A percentile compares a stretch with the other conserved stretches of the same genome.
These are phyloP conservation scores for Coreius guichenoti DNA, from an alignment of 2,797 vertebrate species.

Conservation along the genomic window DNA sequence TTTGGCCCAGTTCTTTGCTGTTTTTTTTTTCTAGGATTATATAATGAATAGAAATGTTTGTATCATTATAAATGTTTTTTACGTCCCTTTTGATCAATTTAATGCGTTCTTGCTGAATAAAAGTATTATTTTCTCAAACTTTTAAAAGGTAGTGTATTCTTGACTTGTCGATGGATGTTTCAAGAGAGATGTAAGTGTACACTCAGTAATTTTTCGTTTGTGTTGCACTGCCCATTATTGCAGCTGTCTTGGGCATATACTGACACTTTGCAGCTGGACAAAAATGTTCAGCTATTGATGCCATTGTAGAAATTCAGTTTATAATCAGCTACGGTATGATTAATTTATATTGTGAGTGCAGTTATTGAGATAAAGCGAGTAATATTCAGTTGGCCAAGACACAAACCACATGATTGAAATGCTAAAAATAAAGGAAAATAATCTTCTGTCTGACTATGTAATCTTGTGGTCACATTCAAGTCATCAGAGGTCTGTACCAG, in stretches of 20 bases:
- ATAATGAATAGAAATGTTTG: neutral
- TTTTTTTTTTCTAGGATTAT: neutral
- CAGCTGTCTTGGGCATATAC: neutral
- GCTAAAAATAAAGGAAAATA: neutral
- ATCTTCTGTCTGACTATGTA: neutral
- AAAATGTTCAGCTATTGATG: neutral
- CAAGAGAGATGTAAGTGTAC: neutral
- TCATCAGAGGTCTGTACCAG: neutral
- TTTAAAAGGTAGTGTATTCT: neutral
- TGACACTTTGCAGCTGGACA: neutral
- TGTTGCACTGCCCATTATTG: neutral
- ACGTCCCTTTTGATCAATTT: neutral
- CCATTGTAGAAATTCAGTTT: neutral
- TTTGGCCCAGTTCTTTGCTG: slow-evolving; percentile 5
- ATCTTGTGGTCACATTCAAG: neutral
- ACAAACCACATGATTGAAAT: neutral
- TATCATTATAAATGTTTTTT: neutral
- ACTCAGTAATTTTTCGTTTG: neutral
- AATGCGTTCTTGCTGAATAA: neutral
- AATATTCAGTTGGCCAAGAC: neutral
- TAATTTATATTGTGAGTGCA: neutral
- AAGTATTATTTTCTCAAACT: neutral
- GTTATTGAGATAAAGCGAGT: neutral
- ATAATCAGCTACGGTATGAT: neutral
- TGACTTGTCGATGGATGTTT: neutral